A percentile compares a stretch with the other conserved stretches of the same genome.
Evolutionary conservation across 2,113 vertebrate species (phyloP).

Genomic region (Choloepus hoffmanni): DNA sequence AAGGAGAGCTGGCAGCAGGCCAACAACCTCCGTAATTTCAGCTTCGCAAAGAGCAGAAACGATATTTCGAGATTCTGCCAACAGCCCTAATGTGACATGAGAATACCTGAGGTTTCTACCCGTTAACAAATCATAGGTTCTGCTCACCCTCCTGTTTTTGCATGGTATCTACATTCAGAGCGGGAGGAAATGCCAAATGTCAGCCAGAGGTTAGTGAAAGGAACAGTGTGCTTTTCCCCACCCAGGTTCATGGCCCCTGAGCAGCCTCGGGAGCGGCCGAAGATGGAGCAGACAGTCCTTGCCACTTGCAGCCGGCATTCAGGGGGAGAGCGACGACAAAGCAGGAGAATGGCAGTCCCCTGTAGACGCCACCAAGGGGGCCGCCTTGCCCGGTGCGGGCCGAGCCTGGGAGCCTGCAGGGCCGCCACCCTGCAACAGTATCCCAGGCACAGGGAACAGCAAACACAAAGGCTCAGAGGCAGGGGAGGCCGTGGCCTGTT

Average conservation of each 20-base stretch:
- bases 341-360: too few species aligned
- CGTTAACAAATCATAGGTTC: background rate
- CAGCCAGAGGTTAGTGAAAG: background rate
- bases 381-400: background rate
- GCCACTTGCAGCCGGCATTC: background rate
- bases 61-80: background rate
- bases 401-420: rapidly evolving
- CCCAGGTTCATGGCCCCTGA: too few species aligned
- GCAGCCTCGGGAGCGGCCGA: too few species aligned
- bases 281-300: too few species aligned
- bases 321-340: too few species aligned
- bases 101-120: background rate
- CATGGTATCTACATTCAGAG: background rate
- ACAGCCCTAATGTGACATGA: background rate
- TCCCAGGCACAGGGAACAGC: background rate
- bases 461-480: background rate
- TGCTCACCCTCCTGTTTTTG: background rate
- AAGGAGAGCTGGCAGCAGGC: background rate
- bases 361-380: background rate
- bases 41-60: background rate
- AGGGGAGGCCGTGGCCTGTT: background rate
- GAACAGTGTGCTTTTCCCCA: too few species aligned
- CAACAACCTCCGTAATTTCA: background rate
- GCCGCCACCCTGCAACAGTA: rapidly evolving
- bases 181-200: background rate